phyloP scores from a whole-genome alignment of 2,797 vertebrate species.

The Channa striata region DNA sequence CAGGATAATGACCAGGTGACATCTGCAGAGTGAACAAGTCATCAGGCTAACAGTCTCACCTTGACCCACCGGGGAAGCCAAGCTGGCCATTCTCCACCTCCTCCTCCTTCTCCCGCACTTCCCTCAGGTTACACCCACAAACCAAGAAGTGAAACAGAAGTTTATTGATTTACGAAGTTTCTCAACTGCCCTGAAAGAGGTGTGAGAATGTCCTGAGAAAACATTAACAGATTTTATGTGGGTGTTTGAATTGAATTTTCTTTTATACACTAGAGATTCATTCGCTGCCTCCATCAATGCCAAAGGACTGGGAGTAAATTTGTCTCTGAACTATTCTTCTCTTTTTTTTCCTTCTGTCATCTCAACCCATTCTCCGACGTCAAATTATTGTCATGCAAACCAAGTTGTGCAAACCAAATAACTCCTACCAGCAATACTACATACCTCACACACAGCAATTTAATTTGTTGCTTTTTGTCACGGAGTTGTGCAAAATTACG shows the following conservation, averaged over 20 bases:
- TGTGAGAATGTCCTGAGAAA: slow-evolving; percentile 65
- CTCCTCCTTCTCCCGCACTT: slow-evolving; percentile 42
- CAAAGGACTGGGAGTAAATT: slow-evolving; percentile 43
- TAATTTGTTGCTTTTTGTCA: not conserved
- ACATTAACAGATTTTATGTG: slow-evolving; percentile 73
- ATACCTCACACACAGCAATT: not conserved
- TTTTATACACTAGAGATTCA: slow-evolving; percentile 61
- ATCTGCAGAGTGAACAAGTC: slow-evolving; percentile 79
- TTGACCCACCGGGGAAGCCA: slow-evolving; percentile 69
- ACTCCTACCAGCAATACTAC: not conserved
- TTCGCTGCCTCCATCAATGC: slow-evolving; percentile 47
- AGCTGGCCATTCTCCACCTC: slow-evolving; percentile 56
- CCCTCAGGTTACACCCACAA: slow-evolving; percentile 62
- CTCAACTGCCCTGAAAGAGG: slow-evolving; percentile 56
- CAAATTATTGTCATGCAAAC: slow-evolving; percentile 30
- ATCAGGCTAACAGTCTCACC: slow-evolving; percentile 77
- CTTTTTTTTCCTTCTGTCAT: slow-evolving; percentile 11
- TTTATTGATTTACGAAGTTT: slow-evolving; percentile 72
- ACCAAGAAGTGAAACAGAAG: slow-evolving; percentile 59
- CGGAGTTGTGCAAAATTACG: slow-evolving; percentile 27
- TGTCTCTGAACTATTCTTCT: slow-evolving; percentile 35
- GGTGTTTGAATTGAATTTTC: slow-evolving; percentile 72
- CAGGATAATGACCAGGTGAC: slow-evolving; percentile 79
- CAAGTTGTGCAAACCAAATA: not conserved
- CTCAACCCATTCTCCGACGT: slow-evolving; percentile 19